Base-by-base conservation (phyloP, 2,888 invertebrate species). In the Heliconius erato region DNA sequence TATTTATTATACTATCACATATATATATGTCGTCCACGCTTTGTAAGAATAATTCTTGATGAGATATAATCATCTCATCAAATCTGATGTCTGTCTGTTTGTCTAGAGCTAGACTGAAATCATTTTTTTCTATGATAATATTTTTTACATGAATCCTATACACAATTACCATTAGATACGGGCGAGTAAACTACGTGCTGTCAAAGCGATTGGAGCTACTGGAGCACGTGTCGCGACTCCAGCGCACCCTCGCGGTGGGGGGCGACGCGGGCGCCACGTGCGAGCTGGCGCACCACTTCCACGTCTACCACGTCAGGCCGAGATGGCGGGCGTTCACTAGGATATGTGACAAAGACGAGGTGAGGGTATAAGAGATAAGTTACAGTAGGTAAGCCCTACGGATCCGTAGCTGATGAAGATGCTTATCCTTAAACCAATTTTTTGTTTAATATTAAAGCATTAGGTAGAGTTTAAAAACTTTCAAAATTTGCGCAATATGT, bases 201-300 rank as follows among this genome's bases (percentile, higher is more conserved):
- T 98, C 99, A 0, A 99, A 99, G 94, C 97, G 99, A 11, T 94
- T 99, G 86, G 98, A 99, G 89, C 95, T 99, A 32, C 96, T 99
- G 5, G 97, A 97, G 88, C 98, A 98, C 91, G 99, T 99, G 19
- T 98, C 98, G 85, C 97, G 98, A 65, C 96, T 99, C 40, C 99
- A 99, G 92, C 97, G 97, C 88, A 98, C 99, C 3, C 94, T 99
- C 80, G 97, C 97, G 74, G 98, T 98, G 0, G 97, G 99, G 88
- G 97, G 97, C 79, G 97, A 97, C 74, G 98, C 98, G 0, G 97
- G 99, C 88, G 99, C 99, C 91, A 99, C 99, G 0, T 99, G 99
- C 92, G 99, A 99, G 95, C 99, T 99, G 0, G 99, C 99, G 2
- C 99, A 99, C 14, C 98, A 99, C 94, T 99, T 99, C 95, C 99